A percentile compares a stretch with the other conserved stretches of the same genome.
Conservation (phyloP, 2,113 vertebrate species). For the Stigmatopora nigra region DNA sequence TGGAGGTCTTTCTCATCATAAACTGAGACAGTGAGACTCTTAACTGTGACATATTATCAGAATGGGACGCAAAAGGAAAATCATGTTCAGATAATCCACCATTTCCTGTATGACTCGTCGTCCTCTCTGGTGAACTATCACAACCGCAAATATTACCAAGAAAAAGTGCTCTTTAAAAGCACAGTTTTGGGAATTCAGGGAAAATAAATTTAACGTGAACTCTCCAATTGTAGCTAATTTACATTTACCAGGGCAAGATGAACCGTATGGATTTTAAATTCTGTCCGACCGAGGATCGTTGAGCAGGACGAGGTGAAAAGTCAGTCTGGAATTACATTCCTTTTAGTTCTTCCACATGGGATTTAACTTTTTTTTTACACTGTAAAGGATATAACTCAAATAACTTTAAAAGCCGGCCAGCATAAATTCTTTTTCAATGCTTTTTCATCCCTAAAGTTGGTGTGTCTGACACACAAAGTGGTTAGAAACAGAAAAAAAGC, state of each 20-base stretch:
- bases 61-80: slow-evolving; percentile 33
- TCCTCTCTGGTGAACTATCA: slow-evolving; percentile 4
- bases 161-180: background rate
- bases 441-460: too few species aligned
- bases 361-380: too few species aligned
- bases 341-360: too few species aligned
- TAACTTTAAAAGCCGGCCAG: too few species aligned
- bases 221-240: background rate
- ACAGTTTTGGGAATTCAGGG: background rate
- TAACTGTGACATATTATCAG: slow-evolving; percentile 23
- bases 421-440: too few species aligned
- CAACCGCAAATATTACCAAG: background rate
- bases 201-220: background rate
- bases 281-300: too few species aligned
- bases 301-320: too few species aligned
- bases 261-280: too few species aligned
- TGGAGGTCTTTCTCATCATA: slow-evolving; percentile 34
- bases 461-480: too few species aligned
- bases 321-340: too few species aligned
- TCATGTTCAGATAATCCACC: slow-evolving; percentile 32
- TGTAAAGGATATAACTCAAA: too few species aligned
- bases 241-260: background rate
- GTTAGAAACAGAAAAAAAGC: too few species aligned
- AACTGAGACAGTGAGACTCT: slow-evolving; percentile 34
- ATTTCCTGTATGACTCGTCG: slow-evolving; percentile 16